These are phyloP conservation scores for Periophthalmus modestus DNA, from an alignment of 2,113 vertebrate genomes.

Conservation along the genomic window DNA sequence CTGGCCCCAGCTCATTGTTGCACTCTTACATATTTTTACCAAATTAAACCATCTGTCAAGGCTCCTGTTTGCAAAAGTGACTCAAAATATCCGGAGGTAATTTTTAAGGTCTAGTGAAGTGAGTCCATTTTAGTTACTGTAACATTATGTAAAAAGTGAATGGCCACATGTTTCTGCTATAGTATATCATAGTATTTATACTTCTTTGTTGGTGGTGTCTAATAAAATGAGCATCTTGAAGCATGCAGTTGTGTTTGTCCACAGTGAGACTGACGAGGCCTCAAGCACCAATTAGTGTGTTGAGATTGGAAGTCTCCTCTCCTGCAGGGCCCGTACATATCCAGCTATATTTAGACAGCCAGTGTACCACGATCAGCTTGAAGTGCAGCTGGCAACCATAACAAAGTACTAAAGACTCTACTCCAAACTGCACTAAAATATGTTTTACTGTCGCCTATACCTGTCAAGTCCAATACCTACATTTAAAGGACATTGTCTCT, in stretches of 20 bases:
- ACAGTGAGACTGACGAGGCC: constrained; percentile 29
- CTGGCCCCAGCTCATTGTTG: neutral
- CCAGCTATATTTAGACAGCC: constrained; percentile 46
- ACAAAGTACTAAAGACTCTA: neutral
- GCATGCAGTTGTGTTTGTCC: constrained; percentile 26
- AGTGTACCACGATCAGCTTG: constrained; percentile 17
- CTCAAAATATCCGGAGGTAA: neutral
- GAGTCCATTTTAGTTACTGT: no score
- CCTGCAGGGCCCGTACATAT: constrained; percentile 22
- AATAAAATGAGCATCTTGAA: neutral
- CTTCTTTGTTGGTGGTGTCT: neutral
- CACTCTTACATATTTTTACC: neutral
- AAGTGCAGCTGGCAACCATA: constrained; percentile 17
- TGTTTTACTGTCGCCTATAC: neutral
- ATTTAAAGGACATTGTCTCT: neutral
- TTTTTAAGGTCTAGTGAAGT: neutral
- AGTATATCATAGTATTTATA: no score
- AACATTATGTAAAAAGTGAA: no score
- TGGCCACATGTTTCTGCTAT: no score
- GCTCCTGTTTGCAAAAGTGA: neutral
- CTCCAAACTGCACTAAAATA: neutral
- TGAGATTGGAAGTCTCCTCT: constrained; percentile 39
- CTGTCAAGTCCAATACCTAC: neutral
- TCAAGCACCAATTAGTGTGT: constrained; percentile 54
- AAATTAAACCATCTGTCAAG: neutral